These are phyloP conservation scores for Synergus umbraculus DNA, from an alignment of 2,888 invertebrate species.

Conservation along the genomic window DNA sequence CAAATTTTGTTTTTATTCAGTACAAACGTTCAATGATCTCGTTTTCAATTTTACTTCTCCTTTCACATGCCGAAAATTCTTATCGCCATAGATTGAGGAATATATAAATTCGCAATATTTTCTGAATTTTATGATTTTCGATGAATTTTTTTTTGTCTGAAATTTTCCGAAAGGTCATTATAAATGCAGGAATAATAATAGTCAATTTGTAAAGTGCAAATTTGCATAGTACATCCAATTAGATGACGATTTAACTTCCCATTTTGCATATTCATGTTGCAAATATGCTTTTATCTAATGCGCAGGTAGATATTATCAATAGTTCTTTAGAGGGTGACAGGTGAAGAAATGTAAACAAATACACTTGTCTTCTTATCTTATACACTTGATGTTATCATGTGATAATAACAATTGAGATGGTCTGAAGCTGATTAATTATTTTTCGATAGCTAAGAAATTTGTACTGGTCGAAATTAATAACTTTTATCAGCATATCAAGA, in stretches of 20 bases:
- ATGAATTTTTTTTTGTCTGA: not conserved
- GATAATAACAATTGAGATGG: not conserved
- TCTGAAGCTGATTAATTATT: not conserved
- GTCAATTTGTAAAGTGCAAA: too few species aligned
- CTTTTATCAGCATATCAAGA: not conserved
- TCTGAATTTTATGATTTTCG: not conserved
- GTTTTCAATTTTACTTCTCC: not conserved
- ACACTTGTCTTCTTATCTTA: conserved; percentile 5
- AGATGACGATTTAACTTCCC: not conserved
- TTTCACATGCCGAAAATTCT: not conserved
- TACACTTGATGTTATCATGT: not conserved
- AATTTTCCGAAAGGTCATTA: too few species aligned
- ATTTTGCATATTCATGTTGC: conserved; percentile 3
- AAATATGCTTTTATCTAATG: conserved; percentile 3
- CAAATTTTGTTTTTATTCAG: not conserved
- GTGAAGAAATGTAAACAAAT: conserved; percentile 16
- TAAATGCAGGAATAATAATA: too few species aligned
- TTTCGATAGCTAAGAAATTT: not conserved
- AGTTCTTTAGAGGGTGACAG: not conserved
- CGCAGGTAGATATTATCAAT: conserved; percentile 16
- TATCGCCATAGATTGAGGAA: too few species aligned
- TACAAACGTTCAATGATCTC: too few species aligned
- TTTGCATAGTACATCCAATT: not conserved
- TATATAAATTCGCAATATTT: not conserved
- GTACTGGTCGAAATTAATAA: not conserved